Base-by-base conservation (phyloP, 2,797 vertebrate genomes). In the Sparidentex hasta region DNA sequence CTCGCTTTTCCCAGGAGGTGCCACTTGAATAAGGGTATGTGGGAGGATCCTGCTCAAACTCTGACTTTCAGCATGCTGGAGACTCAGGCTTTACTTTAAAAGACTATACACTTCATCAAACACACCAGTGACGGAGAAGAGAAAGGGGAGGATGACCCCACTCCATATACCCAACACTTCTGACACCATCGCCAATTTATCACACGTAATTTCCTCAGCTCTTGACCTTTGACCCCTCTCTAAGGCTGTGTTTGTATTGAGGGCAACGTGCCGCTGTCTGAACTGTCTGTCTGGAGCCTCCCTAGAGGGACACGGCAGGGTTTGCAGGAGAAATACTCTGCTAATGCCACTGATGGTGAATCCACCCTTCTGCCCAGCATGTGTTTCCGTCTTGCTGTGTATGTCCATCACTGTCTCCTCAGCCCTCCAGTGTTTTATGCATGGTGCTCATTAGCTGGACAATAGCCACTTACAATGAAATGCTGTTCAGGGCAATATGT, bases 391-490 rank as follows among this genome's bases (percentile, higher is more conserved):
- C 57, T 66, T 21, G 43, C 51, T 48, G 51, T 85, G 81, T 27
- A 55, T 51, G 87, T 90, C 87, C 68, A 18, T 84, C 87, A 88
- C 85, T 80, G 87, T 91, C 81, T 80, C n/a, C 55, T 67, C 82
- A 78, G 74, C 63, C 78, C 87, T 77, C 73, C 62, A 59, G 86
- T 90, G 83, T 89, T 90, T 89, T 86, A 88, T 83, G 80, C 85
- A 84, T 83, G 86, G 82, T 85, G 63, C 84, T 92, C 87, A 93
- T 94, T 92, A 93, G 81, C 76, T 43, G 92, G 80, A 88, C 89
- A 93, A 90, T 90, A 72, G 79, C 80, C 78, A 87, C 79, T 88
- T 84, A 81, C 47, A 65, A 87, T 80, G 77, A 86, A 84, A 82
- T 86, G 82, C 46, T 72, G 7, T 81, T 84, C 76, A 74, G 91